Base-by-base conservation (phyloP, 2,888 invertebrate genomes). In the Aradus depressus region DNA sequence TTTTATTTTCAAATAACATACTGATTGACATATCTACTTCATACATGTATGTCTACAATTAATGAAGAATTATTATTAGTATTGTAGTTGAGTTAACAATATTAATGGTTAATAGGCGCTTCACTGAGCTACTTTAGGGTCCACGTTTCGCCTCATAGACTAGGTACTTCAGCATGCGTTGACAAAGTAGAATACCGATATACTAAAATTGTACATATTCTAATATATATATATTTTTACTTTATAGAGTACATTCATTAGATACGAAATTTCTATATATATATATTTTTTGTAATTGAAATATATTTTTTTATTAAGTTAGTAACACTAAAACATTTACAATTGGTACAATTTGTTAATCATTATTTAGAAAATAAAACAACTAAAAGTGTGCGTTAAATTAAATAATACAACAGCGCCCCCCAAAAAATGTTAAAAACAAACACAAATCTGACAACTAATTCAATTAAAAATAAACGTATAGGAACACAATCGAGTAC, bases 151-250 rank as follows among this genome's bases (percentile, higher is more conserved):
- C n/a, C n/a, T n/a, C n/a, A n/a, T n/a, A n/a, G n/a, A n/a, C n/a
- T n/a, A n/a, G n/a, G n/a, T n/a, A n/a, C 14, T 47, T 35, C 38
- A 47, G 47, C 47, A 47, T 25, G 47, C 38, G 26, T 37, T 31
- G 38, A 47, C 47, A 47, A 47, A 37, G 38, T 47, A 47, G 38
- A 47, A 47, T 47, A 47, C 37, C 47, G 47, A 47, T 47, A 47
- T 47, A 38, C 47, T 38, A 37, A 47, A 47, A 37, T 37, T 47
- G 25, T 38, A 47, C n/a, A 26, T 47, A 47, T n/a, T 47, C 47
- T 47, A 47, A 23, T n/a, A n/a, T n/a, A n/a, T n/a, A n/a, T n/a
- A n/a, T n/a, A n/a, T n/a, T n/a, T n/a, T n/a, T n/a, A n/a, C n/a
- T n/a, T n/a, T n/a, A n/a, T n/a, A n/a, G n/a, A n/a, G n/a, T n/a